Percentiles rank a stretch among this genome's conserved stretches.
These are phyloP conservation scores for Pterostichus madidus DNA, from an alignment of 2,888 invertebrate species.

Conservation along the genomic window DNA sequence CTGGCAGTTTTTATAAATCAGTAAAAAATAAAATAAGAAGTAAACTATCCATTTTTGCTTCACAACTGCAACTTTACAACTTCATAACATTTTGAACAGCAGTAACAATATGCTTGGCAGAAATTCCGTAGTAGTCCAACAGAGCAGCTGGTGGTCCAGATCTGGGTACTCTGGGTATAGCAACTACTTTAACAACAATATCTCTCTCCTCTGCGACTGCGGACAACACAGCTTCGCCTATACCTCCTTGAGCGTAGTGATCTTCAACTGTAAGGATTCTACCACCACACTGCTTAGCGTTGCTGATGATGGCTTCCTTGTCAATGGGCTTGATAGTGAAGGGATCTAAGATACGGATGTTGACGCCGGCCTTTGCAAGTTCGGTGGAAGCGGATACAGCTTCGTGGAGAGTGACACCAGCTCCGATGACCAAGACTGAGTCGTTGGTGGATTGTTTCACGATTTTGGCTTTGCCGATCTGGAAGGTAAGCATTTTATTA, in stretches of 20 bases:
- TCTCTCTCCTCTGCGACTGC: slow-evolving; percentile 87
- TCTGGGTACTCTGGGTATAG: slow-evolving; percentile 91
- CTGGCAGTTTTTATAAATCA: slow-evolving; percentile 17
- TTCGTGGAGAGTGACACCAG: slow-evolving; percentile 96
- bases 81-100: slow-evolving; percentile 85
- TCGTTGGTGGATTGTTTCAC: slow-evolving; percentile 88
- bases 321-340: slow-evolving; percentile 99
- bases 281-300: slow-evolving; percentile 90
- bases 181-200: slow-evolving; percentile 88
- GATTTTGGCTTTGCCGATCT: slow-evolving; percentile 89
- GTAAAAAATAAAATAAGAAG: slow-evolving; percentile 1
- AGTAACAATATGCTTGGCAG: slow-evolving; percentile 86
- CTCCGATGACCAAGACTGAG: slow-evolving; percentile 92
- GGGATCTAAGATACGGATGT: slow-evolving; percentile 93
- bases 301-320: slow-evolving; percentile 84
- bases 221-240: slow-evolving; percentile 96
- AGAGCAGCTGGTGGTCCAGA: slow-evolving; percentile 94
- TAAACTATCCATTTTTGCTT: slow-evolving; percentile 36
- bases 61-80: slow-evolving; percentile 73
- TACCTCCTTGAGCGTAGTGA: slow-evolving; percentile 97
- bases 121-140: slow-evolving; percentile 93
- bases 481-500: slow-evolving; percentile 68
- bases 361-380: slow-evolving; percentile 85
- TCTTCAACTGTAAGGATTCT: slow-evolving; percentile 96
- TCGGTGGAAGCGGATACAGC: slow-evolving; percentile 90